phyloP scores from a whole-genome alignment of 1,140 invertebrate genomes.

The Cydia pomonella region DNA sequence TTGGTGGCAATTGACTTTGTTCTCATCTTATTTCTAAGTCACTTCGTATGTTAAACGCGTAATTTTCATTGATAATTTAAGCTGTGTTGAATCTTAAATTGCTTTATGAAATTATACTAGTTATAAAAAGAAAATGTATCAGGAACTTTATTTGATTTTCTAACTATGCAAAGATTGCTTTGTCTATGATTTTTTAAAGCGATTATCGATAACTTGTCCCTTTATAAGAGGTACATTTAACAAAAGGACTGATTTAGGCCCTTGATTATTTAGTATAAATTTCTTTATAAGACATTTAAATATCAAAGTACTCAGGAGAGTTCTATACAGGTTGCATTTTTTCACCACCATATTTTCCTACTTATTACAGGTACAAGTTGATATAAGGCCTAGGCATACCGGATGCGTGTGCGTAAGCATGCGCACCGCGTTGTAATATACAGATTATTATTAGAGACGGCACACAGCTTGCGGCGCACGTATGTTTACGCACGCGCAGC shows the following conservation, averaged over 20 bases:
- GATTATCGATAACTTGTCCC: conserved; percentile 14
- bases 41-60: conserved; percentile 26
- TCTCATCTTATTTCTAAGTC: conserved; percentile 10
- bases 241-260: conserved; percentile 17
- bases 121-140: conserved; percentile 1
- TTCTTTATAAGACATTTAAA: conserved; percentile 18
- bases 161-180: conserved; percentile 25
- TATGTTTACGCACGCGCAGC: neutral
- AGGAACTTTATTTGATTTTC: conserved; percentile 20
- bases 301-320: neutral
- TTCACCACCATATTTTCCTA: neutral
- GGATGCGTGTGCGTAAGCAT: too few species aligned
- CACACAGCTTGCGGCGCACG: too few species aligned
- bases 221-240: conserved; percentile 28
- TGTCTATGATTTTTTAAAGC: conserved; percentile 25
- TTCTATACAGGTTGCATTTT: conserved; percentile 28
- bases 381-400: neutral
- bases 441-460: too few species aligned
- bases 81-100: conserved; percentile 4
- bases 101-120: conserved; percentile 8
- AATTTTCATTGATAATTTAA: conserved; percentile 14
- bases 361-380: conserved; percentile 9
- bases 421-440: too few species aligned
- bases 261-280: conserved; percentile 7
- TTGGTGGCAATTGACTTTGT: conserved; percentile 28